These are phyloP conservation scores for Spea multiplicata DNA, from an alignment of 2,113 vertebrate species.

Conservation along the genomic window DNA sequence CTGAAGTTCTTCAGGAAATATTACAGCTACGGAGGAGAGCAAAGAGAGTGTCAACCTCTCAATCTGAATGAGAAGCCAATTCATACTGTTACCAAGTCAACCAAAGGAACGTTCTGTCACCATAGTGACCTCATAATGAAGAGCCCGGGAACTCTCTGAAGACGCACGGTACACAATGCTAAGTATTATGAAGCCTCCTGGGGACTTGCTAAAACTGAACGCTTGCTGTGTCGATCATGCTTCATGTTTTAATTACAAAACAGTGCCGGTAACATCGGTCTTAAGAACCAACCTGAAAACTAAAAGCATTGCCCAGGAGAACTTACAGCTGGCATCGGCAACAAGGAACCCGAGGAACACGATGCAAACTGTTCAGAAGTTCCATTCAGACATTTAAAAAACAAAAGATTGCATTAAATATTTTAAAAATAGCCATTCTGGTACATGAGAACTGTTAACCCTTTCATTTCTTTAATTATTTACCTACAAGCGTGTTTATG, in stretches of 20 bases:
- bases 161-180: background rate
- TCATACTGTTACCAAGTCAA: constrained; percentile 31
- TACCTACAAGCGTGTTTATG: too few species aligned
- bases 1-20: background rate
- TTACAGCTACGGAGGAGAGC: background rate
- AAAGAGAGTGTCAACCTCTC: background rate
- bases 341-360: too few species aligned
- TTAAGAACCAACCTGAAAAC: too few species aligned
- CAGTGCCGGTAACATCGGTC: background rate
- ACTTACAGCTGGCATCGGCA: too few species aligned
- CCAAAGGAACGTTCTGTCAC: constrained; percentile 20
- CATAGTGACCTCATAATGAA: constrained; percentile 27
- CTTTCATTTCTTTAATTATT: too few species aligned
- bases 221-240: background rate
- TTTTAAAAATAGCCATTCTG: too few species aligned
- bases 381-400: too few species aligned
- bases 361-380: too few species aligned
- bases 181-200: background rate
- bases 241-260: background rate
- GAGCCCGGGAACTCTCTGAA: background rate
- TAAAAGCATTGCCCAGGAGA: too few species aligned
- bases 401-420: too few species aligned
- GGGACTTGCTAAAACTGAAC: background rate
- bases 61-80: constrained; percentile 8
- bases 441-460: too few species aligned